A percentile compares a stretch with the other conserved stretches of the same genome.
These are phyloP conservation scores for Theristus sp. DNA, from an alignment of 2,888 invertebrate genomes.

Conservation along the genomic window DNA sequence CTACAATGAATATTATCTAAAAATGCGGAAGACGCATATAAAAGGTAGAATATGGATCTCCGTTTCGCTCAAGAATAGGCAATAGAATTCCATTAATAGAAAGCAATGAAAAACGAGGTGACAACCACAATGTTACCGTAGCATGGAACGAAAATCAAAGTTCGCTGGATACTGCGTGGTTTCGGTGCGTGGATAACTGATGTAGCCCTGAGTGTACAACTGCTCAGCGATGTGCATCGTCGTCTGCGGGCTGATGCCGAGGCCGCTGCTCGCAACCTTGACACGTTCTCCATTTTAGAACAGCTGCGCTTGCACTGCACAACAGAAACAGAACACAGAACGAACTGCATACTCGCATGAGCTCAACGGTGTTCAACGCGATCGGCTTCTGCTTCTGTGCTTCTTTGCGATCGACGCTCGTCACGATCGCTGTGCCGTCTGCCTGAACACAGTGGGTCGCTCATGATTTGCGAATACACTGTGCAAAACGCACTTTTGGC, in stretches of 20 bases:
- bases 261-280: conserved; percentile 12
- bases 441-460: no score
- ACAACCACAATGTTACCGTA: neutral
- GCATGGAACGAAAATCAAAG: conserved; percentile 50
- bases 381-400: conserved; percentile 63
- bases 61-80: no score
- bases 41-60: no score
- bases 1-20: neutral
- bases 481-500: no score
- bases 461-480: no score
- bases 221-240: conserved; percentile 51
- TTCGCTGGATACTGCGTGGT: conserved; percentile 87
- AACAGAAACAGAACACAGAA: no score
- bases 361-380: conserved; percentile 87
- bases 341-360: conserved; percentile 76
- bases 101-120: no score
- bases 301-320: neutral
- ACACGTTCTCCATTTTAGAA: neutral
- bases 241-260: conserved; percentile 22
- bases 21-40: no score
- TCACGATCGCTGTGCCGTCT: conserved; percentile 41
- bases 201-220: conserved; percentile 53
- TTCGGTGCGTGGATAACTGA: conserved; percentile 77
- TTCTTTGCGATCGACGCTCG: conserved; percentile 60
- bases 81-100: no score